These are phyloP conservation scores for Latheticus oryzae DNA, from an alignment of 2,888 invertebrate species.

Conservation along the genomic window DNA sequence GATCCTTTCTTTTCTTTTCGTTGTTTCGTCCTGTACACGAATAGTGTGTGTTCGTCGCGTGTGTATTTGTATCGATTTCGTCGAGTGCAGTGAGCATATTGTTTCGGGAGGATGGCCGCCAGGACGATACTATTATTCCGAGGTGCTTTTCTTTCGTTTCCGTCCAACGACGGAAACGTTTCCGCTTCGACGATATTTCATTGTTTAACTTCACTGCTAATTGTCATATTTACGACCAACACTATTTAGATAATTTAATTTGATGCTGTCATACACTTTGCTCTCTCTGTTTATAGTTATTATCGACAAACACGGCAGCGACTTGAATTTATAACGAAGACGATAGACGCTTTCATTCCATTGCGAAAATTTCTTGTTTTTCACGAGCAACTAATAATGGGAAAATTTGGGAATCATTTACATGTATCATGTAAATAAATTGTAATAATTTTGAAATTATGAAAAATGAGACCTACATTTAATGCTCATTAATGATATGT, in stretches of 20 bases:
- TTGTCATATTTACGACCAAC: constrained; percentile 46
- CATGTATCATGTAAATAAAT: too few species aligned
- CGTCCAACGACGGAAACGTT: constrained; percentile 35
- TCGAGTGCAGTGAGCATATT: constrained; percentile 26
- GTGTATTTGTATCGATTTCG: constrained; percentile 30
- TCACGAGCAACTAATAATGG: too few species aligned
- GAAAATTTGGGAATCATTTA: too few species aligned
- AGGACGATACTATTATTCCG: too few species aligned
- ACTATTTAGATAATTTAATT: constrained; percentile 48
- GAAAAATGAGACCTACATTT: too few species aligned
- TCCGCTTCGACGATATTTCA: constrained; percentile 47
- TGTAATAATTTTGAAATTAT: too few species aligned
- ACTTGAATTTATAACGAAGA: too few species aligned
- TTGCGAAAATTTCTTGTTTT: too few species aligned
- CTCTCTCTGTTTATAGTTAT: constrained; percentile 25
- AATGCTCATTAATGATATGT: too few species aligned
- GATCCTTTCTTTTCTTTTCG: constrained; percentile 19
- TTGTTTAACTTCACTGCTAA: constrained; percentile 43
- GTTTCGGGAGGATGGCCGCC: constrained; percentile 20
- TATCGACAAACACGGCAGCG: constrained; percentile 32
- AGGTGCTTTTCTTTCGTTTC: constrained; percentile 29
- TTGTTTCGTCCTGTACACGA: constrained; percentile 13
- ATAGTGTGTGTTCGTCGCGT: too few species aligned
- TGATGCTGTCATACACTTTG: constrained; percentile 23
- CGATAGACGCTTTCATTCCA: too few species aligned